Evolutionary conservation across 2,888 invertebrate species (phyloP).

Genomic region (Heliconius cydno): DNA sequence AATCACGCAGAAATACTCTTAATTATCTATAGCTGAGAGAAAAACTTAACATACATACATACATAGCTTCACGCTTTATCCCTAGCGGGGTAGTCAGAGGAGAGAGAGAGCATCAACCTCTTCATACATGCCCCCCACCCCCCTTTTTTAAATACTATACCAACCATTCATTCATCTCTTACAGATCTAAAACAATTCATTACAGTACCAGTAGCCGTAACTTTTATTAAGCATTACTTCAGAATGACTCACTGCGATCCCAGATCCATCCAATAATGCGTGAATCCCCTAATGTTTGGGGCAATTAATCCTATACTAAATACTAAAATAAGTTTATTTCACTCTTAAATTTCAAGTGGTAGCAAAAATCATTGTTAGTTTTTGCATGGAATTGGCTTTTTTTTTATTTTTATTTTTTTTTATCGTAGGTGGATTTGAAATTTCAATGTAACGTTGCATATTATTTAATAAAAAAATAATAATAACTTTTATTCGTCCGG

Average conservation of each 20-base stretch:
- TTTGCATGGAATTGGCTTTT: conserved; percentile 49
- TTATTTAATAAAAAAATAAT: background rate
- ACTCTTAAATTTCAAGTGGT: conserved; percentile 57
- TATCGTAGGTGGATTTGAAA: background rate
- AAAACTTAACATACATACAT: background rate
- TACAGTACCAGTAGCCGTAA: conserved; percentile 27
- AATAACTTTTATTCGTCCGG: no score
- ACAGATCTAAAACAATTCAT: conserved; percentile 40
- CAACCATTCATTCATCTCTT: background rate
- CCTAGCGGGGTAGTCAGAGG: no score
- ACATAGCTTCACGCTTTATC: no score
- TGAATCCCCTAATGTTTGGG: conserved; percentile 63
- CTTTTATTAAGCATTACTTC: conserved; percentile 47
- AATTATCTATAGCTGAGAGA: no score
- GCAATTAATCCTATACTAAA: conserved; percentile 77
- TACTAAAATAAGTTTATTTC: conserved; percentile 74
- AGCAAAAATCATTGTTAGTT: conserved; percentile 51
- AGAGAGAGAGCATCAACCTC: no score
- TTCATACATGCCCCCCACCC: no score
- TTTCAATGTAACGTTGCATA: background rate
- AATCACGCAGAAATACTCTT: no score
- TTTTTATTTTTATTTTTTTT: background rate
- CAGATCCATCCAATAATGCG: conserved; percentile 64
- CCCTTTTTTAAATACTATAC: background rate
- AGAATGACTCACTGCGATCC: conserved; percentile 54